Evolutionary conservation across 2,797 vertebrate species (phyloP), one percentile per base, ranked within the genome.

Genomic region (Crenuchus spilurus): DNA sequence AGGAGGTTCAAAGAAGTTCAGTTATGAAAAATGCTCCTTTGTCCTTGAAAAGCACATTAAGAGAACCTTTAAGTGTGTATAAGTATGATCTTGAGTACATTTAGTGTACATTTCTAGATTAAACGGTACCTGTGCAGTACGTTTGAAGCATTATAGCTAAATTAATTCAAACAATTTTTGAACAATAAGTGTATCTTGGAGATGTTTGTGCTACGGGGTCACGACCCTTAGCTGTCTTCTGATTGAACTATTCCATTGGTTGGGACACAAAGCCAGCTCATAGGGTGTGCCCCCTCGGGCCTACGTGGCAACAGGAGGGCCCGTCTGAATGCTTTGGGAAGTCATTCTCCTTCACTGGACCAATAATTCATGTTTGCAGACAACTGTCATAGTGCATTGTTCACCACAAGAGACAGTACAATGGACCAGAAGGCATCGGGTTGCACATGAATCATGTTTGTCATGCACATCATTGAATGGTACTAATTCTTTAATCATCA

Each of bases 251-350:
- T 57, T 68, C 41, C 26, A 73, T 76, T 81, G 82, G 82, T 62
- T 66, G 72, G 78, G 83, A 82, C 89, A 92, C 88, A 87, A 92
- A 92, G 91, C 60, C 88, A 93, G 91, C 89, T 89, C 85, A 77
- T 79, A 86, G 86, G 83, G 87, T 85, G 62, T 77, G 90, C 86
- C 86, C 91, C 91, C 91, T 88, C 76, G 82, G 66, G 46, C 54
- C 51, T 22, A 37, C 8, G 57, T 51, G 9, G 33, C 33, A 67
- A 48, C 30, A 70, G 22, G 31, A 61, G 31, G 52, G 33, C 22
- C 31, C 20, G 8, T 41, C 10, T 30, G 26, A 51, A 63, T 24
- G 39, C 22, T n/a, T 46, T 51, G 20, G 51, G 51, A 54, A 28
- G 24, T 30, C 61, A 46, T 26, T 37, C 18, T 44, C 8, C 24